Percentiles rank a stretch among this genome's conserved stretches.
Conservation (phyloP, 2,888 invertebrate genomes). For the Frankliniella fusca region DNA sequence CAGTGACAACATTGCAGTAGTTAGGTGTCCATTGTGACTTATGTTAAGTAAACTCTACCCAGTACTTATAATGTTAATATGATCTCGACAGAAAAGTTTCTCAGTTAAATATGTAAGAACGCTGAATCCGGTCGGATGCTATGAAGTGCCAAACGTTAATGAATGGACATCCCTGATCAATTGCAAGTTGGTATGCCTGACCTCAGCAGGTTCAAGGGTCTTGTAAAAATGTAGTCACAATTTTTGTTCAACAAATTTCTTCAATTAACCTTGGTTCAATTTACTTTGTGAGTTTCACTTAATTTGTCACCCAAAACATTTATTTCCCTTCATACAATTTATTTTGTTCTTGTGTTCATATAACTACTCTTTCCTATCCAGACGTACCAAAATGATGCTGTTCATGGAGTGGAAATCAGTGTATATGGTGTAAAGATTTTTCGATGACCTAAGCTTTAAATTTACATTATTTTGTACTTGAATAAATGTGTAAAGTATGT, state of each 20-base stretch:
- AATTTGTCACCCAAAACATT: not conserved
- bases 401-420: constrained; percentile 12
- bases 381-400: constrained; percentile 13
- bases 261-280: not conserved
- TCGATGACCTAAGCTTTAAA: constrained; percentile 26
- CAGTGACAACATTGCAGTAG: not conserved
- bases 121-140: not conserved
- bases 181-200: constrained; percentile 2
- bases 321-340: not conserved
- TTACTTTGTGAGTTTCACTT: not conserved
- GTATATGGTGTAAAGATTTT: constrained; percentile 17
- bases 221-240: constrained; percentile 10
- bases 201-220: not conserved
- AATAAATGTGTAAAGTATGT: constrained; percentile 25
- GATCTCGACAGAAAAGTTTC: not conserved
- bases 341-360: constrained; percentile 23
- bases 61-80: constrained; percentile 8
- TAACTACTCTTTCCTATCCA: constrained; percentile 25
- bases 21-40: not conserved
- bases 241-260: not conserved
- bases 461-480: constrained; percentile 27
- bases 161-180: not conserved
- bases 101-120: not conserved
- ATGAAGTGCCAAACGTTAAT: not conserved
- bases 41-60: not conserved